Conservation (phyloP, 2,888 invertebrate species). For the Cephus spinipes region DNA sequence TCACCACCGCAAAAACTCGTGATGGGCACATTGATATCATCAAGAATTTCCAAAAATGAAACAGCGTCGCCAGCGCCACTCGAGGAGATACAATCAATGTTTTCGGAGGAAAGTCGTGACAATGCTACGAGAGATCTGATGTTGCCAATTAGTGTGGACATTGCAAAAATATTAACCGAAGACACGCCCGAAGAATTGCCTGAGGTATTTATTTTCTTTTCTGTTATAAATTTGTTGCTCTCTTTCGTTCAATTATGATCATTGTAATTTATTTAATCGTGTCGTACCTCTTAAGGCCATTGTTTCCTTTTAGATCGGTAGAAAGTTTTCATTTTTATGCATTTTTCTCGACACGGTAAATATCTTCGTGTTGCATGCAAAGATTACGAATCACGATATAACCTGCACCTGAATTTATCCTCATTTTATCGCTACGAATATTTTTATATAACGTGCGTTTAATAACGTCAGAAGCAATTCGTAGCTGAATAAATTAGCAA, state of each 20-base stretch:
- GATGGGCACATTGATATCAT: constrained; percentile 74
- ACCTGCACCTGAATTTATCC: background rate
- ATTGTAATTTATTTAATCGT: background rate
- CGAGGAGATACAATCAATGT: constrained; percentile 70
- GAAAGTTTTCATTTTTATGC: background rate
- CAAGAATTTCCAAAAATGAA: constrained; percentile 44
- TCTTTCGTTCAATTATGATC: background rate
- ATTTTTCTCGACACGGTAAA: background rate
- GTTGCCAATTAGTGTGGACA: constrained; percentile 75
- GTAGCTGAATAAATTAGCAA: background rate
- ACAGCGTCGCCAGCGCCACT: constrained; percentile 20
- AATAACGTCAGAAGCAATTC: background rate
- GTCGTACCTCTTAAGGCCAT: background rate
- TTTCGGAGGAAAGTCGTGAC: constrained; percentile 63
- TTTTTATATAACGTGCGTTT: background rate
- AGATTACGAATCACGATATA: background rate
- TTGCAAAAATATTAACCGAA: constrained; percentile 68
- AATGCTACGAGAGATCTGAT: constrained; percentile 71
- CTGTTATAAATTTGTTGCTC: background rate
- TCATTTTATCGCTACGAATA: background rate
- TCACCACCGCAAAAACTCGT: constrained; percentile 74
- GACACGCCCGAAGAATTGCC: constrained; percentile 52
- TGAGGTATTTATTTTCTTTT: constrained; percentile 46
- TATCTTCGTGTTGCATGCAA: background rate
- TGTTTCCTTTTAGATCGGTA: background rate